Base-by-base conservation (phyloP, 2,113 vertebrate species). In the Morone saxatilis region DNA sequence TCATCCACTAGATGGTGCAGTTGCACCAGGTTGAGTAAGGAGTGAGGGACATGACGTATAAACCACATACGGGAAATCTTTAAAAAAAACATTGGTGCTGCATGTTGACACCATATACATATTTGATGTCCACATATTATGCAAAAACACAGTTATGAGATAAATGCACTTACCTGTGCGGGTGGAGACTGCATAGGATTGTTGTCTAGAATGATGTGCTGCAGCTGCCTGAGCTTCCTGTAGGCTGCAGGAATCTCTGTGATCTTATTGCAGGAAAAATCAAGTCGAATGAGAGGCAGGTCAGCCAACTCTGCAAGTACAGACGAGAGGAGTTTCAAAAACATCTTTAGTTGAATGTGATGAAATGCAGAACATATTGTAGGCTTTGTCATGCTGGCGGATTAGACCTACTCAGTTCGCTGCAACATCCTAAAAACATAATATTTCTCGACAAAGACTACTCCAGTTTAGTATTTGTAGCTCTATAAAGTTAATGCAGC, bases 191-290 rank as follows among this genome's bases (percentile, higher is more conserved):
- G 98, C 96, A 99, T 97, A 84, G 98, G 98, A 94, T 99, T 99
- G 90, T 99, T 99, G 94, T 99, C 98, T 80, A 99, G 93, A 92
- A 97, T 87, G 83, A 99, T 98, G 86, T 97, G 95, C 96, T 99
- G 97, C 92, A 99, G 96, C 75, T 98, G 96, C 90, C 96, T 95
- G 76, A 99, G 95, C 83, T 98, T 99, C 86, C 97, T 96, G 89
- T 98, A 99, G 88, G 96, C 96, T 88, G 96, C 84, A 61, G 98
- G 98, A 89, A 99, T 99, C 95, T 99, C 97, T 31, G 98, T 97
- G 89, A 99, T 97, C 95, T 98, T 99, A 95, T 99, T 99, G 95
- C 98, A 99, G 75, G 98, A 99, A 93, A 99, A 99, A 94, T 99
- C 98, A 87, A 99, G 94, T 87, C 97, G 96, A 90, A 98, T 97